Evolutionary conservation across 2,797 vertebrate genomes (phyloP), one percentile per base, ranked within the genome.

Genomic region (Sitta carolinensis): DNA sequence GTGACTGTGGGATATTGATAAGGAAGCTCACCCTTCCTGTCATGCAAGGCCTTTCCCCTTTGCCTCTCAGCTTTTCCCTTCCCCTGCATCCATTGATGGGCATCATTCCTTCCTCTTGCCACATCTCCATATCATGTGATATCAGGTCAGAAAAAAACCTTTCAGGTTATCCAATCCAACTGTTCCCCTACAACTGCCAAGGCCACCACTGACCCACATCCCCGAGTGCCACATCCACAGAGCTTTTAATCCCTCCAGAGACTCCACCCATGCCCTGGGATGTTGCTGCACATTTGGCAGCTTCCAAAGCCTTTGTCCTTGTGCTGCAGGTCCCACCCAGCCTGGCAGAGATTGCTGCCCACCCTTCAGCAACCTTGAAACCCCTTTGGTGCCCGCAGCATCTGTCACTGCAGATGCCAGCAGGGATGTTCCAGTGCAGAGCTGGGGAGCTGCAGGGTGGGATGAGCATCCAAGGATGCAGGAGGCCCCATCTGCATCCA

Each of bases 401-500:
- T 43, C 63, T 38, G 52, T 48, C 70, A 29, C 50, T 1, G 2
- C 62, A 70, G 45, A 6, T 48, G n/a, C 52, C 45, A 34, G 43
- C 16, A 19, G 32, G 15, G 43, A 63, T 3, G 22, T 16, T 68
- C 50, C 9, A 0, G 26, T 1, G 0, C 62, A 51, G 25, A 0
- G 0, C 43, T n/a, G 58, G n/a, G 43, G 23, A 64, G 16, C 8
- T 0, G 0, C 13, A 6, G 66, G 18, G 32, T 59, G 77, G 73
- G 40, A 36, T 27, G 64, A 70, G 23, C n/a, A 12, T 10, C 1
- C 2, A 42, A 23, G 57, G 61, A 25, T 17, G 30, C 3, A 2
- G 40, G 43, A 63, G 26, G 23, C 45, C 6, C 34, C 32, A 11
- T 16, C 18, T 43, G 40, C 26, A 17, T 19, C 29, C 51, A 58